Evolutionary conservation across 2,113 vertebrate genomes (phyloP), one percentile per base, ranked within the genome.

Genomic region (Campylomormyrus numenius): DNA sequence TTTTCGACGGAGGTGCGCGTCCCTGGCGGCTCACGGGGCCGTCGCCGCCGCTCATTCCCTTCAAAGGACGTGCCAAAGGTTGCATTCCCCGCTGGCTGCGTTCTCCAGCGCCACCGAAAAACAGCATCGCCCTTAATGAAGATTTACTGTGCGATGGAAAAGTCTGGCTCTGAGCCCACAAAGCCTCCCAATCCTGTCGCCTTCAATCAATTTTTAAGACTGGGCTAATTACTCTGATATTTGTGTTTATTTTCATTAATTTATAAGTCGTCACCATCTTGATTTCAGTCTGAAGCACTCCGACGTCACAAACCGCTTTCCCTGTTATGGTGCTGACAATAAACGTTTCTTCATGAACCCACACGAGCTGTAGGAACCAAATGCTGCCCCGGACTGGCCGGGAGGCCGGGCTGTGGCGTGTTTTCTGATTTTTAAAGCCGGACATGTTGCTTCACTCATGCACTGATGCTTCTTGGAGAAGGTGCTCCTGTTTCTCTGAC

Each of bases 21-120:
- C 53, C 21, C 87, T 87, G 24, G 0, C 27, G 13, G 27, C 86
- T 50, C 19, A 17, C 21, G 19, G 58, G 53, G 31, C 52, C 39
- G 87, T n/a, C 6, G 35, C 13, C 3, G 87, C 35, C 10, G 56
- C 87, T 62, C 87, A 15, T 45, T 66, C 10, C 46, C 87, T 66
- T 88, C 87, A 88, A 88, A 88, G 56, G 42, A 88, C 5, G 19
- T 45, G 87, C 87, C 87, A 88, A 66, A 88, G 87, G 87, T 88
- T 4, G 49, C 13, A 46, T 88, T 88, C 8, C 35, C 87, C 24
- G 53, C 21, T 62, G 52, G 35, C 87, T 13, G 8, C 1, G 39
- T 39, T 58, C 35, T 8, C 13, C 19, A 0, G 56, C 1, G 2
- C 31, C 7, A 9, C 5, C 35, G 7, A 56, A 87, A 56, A 66